Conservation (phyloP, 2,113 vertebrate species). For the Rhinichthys klamathensis region DNA sequence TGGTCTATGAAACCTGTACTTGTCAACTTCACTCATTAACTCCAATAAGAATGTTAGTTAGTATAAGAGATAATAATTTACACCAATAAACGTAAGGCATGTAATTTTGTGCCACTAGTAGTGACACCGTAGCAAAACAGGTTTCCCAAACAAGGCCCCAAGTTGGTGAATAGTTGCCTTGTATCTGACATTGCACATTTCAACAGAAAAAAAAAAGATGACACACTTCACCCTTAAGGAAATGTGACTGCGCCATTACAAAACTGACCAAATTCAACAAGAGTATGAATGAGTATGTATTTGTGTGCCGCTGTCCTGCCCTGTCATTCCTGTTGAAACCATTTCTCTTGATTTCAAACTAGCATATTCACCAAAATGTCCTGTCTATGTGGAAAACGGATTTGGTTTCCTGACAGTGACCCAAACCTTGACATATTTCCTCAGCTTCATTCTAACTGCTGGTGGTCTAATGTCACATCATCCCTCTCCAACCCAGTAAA, state of each 20-base stretch:
- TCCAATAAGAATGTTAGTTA: too few relatives aligned
- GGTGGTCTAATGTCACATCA: constrained; percentile 34
- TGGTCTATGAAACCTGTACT: too few relatives aligned
- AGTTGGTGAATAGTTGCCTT: neutral
- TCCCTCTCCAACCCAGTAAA: neutral
- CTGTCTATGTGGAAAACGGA: constrained; percentile 63
- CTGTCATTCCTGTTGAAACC: neutral
- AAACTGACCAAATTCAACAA: constrained; percentile 23
- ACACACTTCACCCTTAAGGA: neutral
- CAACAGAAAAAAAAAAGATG: neutral
- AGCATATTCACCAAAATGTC: constrained; percentile 65
- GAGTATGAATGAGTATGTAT: neutral
- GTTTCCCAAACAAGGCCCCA: neutral
- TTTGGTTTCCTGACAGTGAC: constrained; percentile 57
- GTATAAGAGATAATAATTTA: neutral
- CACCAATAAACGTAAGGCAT: neutral
- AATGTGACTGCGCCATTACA: neutral
- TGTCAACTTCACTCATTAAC: too few relatives aligned
- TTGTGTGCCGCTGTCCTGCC: neutral
- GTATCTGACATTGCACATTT: neutral
- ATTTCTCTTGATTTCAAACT: constrained; percentile 53
- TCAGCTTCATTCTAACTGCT: neutral
- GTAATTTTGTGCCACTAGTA: neutral
- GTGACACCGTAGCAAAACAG: neutral
- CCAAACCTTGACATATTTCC: constrained; percentile 65